These are phyloP conservation scores for Pemphigus obesinymphae DNA, from an alignment of 1,140 invertebrate genomes.

Conservation along the genomic window DNA sequence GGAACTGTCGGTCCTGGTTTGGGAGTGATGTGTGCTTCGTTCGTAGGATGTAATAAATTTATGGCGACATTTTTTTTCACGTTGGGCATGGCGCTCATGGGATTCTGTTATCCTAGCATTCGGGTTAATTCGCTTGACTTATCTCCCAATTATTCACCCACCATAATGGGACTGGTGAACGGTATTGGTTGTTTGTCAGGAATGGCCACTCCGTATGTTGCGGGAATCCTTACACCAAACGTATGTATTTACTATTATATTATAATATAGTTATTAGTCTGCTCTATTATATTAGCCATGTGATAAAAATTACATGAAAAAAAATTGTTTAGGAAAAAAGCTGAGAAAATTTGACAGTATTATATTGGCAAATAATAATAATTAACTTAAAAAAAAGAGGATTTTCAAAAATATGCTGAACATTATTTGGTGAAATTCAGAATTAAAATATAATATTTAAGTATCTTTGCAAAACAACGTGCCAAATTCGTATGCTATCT, in stretches of 20 bases:
- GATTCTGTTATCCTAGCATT: conserved; percentile 62
- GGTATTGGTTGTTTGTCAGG: conserved; percentile 70
- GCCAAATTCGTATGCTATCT: too few relatives aligned
- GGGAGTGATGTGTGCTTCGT: conserved; percentile 67
- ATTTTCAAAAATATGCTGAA: too few relatives aligned
- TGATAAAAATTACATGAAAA: too few relatives aligned
- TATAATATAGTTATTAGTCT: too few relatives aligned
- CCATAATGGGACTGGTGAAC: conserved; percentile 73
- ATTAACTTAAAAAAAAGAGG: too few relatives aligned
- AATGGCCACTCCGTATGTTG: conserved; percentile 55
- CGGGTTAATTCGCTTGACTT: conserved; percentile 74
- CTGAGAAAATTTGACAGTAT: too few relatives aligned
- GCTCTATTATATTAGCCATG: too few relatives aligned
- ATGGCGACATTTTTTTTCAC: conserved; percentile 64
- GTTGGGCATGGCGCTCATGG: conserved; percentile 65
- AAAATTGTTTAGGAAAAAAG: too few relatives aligned
- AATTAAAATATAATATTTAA: too few relatives aligned
- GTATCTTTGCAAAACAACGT: too few relatives aligned
- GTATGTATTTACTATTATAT: conserved; percentile 46
- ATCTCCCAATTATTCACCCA: conserved; percentile 71
- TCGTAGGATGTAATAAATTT: conserved; percentile 58
- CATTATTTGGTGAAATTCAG: too few relatives aligned
- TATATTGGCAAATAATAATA: too few relatives aligned
- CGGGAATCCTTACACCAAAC: conserved; percentile 52
- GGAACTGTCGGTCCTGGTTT: conserved; percentile 69